phyloP scores from a whole-genome alignment of 2,888 invertebrate genomes.

The Scaptomyza reducta region DNA sequence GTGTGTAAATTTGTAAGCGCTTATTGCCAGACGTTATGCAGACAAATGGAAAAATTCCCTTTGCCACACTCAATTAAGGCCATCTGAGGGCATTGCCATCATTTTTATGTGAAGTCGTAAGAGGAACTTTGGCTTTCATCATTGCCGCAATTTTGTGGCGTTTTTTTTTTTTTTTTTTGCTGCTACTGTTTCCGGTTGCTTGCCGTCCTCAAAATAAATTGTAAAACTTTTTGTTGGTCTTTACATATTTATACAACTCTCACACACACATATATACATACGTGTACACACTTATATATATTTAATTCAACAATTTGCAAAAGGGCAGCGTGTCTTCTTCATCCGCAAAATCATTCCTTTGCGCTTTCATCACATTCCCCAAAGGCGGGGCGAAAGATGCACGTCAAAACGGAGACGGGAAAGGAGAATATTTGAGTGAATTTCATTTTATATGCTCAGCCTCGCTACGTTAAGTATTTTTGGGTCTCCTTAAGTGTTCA shows the following conservation, averaged over 20 bases:
- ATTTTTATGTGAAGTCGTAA: conserved; percentile 22
- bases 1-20: conserved; percentile 11
- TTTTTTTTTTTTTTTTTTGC: background rate
- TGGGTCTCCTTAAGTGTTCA: conserved; percentile 10
- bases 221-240: conserved; percentile 46
- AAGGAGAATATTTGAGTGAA: conserved; percentile 23
- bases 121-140: conserved; percentile 41
- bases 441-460: conserved; percentile 22
- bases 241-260: conserved; percentile 43
- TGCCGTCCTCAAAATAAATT: conserved; percentile 25
- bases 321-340: conserved; percentile 34
- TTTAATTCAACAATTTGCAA: conserved; percentile 50
- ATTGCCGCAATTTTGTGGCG: conserved; percentile 61
- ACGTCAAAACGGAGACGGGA: conserved; percentile 28
- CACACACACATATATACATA: background rate
- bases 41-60: conserved; percentile 22
- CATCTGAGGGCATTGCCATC: conserved; percentile 31
- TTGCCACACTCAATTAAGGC: conserved; percentile 37
- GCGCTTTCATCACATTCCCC: conserved; percentile 15
- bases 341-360: conserved; percentile 32
- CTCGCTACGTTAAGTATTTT: conserved; percentile 10
- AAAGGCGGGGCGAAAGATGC: conserved; percentile 32
- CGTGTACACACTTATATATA: conserved; percentile 21
- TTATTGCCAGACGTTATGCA: conserved; percentile 24
- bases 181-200: background rate